These are phyloP conservation scores for Melanostoma mellinum DNA, from an alignment of 2,888 invertebrate genomes.

Conservation along the genomic window DNA sequence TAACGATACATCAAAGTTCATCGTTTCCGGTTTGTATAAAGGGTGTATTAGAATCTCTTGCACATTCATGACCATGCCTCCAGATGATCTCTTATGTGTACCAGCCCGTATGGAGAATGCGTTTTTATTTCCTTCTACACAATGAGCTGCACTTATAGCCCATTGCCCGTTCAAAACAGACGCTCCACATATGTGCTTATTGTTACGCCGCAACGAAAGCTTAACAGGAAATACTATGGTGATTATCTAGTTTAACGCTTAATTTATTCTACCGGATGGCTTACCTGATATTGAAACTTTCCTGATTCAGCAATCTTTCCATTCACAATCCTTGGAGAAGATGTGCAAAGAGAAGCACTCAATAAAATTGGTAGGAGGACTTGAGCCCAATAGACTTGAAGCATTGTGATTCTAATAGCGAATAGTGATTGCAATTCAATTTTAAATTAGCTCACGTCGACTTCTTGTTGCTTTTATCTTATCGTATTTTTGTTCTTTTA, in stretches of 20 bases:
- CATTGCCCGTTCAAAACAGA: constrained; percentile 77
- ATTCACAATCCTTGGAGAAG: constrained; percentile 77
- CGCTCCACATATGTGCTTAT: constrained; percentile 79
- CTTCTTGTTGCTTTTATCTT: constrained; percentile 31
- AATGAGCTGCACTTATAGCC: constrained; percentile 80
- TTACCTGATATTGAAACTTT: constrained; percentile 79
- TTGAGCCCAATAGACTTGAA: background rate
- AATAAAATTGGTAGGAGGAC: constrained; percentile 8
- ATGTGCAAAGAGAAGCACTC: constrained; percentile 2
- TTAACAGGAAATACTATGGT: constrained; percentile 30
- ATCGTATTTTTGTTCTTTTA: constrained; percentile 1
- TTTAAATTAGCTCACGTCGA: background rate
- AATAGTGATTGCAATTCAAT: background rate
- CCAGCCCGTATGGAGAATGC: constrained; percentile 78
- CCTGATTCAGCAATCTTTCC: constrained; percentile 77
- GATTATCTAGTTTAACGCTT: background rate
- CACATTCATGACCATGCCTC: constrained; percentile 76
- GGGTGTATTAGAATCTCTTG: constrained; percentile 78
- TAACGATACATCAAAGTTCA: constrained; percentile 80
- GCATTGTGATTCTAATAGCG: constrained; percentile 33
- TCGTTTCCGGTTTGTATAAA: constrained; percentile 77
- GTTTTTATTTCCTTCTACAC: constrained; percentile 76
- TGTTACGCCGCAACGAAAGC: constrained; percentile 78
- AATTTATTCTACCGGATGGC: background rate
- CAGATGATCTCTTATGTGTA: constrained; percentile 75